Conservation (phyloP, 2,888 invertebrate genomes). For the Lucinisca nassula region DNA sequence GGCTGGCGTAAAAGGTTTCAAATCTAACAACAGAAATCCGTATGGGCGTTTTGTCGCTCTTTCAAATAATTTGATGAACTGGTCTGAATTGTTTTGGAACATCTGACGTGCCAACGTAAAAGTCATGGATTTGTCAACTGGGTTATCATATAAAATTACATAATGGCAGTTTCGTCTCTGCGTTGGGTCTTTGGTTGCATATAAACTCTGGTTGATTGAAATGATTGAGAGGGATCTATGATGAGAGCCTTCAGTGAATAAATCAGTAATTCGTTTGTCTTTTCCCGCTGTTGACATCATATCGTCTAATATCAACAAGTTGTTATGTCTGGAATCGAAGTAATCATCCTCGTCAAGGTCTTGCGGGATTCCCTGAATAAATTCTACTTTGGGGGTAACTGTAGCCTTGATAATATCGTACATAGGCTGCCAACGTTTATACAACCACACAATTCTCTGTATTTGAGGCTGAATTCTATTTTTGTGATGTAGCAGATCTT, state of each 20-base stretch:
- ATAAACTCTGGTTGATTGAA: conserved; percentile 14
- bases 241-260: conserved; percentile 48
- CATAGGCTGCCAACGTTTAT: conserved; percentile 37
- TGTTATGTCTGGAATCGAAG: conserved; percentile 51
- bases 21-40: background rate
- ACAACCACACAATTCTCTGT: background rate
- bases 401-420: conserved; percentile 28
- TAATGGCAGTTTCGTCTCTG: conserved; percentile 37
- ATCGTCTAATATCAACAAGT: conserved; percentile 52
- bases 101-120: conserved; percentile 33
- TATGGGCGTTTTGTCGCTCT: background rate
- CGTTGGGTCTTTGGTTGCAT: conserved; percentile 28
- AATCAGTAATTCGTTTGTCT: conserved; percentile 35
- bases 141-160: conserved; percentile 38
- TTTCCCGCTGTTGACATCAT: conserved; percentile 32
- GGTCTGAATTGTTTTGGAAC: conserved; percentile 4
- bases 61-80: conserved; percentile 4
- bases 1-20: conserved; percentile 5
- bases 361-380: conserved; percentile 51
- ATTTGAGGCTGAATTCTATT: background rate
- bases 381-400: conserved; percentile 50
- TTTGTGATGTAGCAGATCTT: background rate
- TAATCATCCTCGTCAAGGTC: conserved; percentile 50
- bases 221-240: conserved; percentile 21
- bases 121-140: conserved; percentile 20